phyloP scores from a whole-genome alignment of 2,113 vertebrate species.

The Gymnogyps californianus region DNA sequence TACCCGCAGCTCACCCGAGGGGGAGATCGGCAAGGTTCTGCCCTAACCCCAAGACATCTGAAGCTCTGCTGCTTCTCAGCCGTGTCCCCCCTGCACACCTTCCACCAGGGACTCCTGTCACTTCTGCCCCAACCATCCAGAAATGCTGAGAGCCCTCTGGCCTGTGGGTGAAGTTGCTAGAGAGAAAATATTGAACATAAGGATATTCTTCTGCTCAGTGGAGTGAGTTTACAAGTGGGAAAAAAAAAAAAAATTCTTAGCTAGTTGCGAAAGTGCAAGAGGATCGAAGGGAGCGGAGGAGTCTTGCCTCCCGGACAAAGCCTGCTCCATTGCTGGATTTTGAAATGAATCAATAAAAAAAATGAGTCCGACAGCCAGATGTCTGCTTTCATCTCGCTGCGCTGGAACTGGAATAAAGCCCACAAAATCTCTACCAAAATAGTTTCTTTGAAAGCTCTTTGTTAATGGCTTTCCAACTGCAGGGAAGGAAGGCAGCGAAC shows the following conservation, averaged over 20 bases:
- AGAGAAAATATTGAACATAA: not conserved
- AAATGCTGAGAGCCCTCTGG: not conserved
- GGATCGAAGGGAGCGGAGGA: not conserved
- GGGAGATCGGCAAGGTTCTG: not conserved
- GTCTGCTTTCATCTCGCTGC: constrained; percentile 46
- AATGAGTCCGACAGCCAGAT: constrained; percentile 18
- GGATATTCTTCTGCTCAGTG: not conserved
- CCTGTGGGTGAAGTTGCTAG: not conserved
- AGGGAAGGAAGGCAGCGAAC: not conserved
- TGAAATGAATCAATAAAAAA: constrained; percentile 5
- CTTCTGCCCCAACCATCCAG: not conserved
- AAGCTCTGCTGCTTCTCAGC: not conserved
- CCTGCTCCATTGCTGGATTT: not conserved
- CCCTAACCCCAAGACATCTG: not conserved
- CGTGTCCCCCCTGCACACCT: not conserved
- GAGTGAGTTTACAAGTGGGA: not conserved
- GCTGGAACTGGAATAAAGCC: constrained; percentile 41
- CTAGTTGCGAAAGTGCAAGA: not conserved
- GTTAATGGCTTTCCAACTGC: not conserved
- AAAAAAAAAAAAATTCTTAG: not conserved
- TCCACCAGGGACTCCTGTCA: not conserved
- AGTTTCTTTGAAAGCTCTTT: constrained; percentile 39
- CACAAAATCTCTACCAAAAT: constrained; percentile 31
- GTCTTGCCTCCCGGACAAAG: not conserved
- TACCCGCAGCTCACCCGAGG: rapidly evolving